These are phyloP conservation scores for Streptopelia turtur DNA, from an alignment of 2,797 vertebrate species.

Conservation along the genomic window DNA sequence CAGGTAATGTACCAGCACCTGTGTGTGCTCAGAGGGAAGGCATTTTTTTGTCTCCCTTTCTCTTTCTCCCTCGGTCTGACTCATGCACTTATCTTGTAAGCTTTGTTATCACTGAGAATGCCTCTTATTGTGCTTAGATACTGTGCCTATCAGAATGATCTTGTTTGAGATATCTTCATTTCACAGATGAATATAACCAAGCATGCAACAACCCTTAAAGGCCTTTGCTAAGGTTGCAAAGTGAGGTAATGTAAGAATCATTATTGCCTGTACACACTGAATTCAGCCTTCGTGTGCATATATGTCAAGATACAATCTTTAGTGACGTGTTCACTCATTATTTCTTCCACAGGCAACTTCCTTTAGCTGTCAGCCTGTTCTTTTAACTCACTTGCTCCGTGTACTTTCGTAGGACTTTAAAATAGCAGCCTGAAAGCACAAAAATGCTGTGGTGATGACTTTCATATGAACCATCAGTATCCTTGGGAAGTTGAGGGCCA, in stretches of 20 bases:
- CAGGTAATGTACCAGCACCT: neutral
- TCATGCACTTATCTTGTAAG: slow-evolving; percentile 29
- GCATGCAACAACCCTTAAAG: neutral
- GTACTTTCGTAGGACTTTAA: neutral
- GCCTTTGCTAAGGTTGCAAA: slow-evolving; percentile 3
- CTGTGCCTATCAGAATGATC: neutral
- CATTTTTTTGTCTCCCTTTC: neutral
- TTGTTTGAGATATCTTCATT: slow-evolving; percentile 54
- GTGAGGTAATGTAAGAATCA: neutral
- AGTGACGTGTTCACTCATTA: slow-evolving; percentile 17
- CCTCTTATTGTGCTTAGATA: slow-evolving; percentile 1
- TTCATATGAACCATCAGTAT: neutral
- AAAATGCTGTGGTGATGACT: neutral
- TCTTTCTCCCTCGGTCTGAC: neutral
- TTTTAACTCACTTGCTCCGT: neutral
- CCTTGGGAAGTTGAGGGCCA: neutral
- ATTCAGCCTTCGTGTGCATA: neutral
- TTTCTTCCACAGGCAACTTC: neutral
- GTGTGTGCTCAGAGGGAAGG: neutral
- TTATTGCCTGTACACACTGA: neutral
- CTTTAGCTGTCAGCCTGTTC: neutral
- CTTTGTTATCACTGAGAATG: slow-evolving; percentile 17
- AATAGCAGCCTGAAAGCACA: neutral
- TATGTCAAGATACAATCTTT: slow-evolving; percentile 38
- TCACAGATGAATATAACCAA: slow-evolving; percentile 23